Evolutionary conservation across 2,888 invertebrate species (phyloP).

Genomic region (Omphaloscelis lunosa): DNA sequence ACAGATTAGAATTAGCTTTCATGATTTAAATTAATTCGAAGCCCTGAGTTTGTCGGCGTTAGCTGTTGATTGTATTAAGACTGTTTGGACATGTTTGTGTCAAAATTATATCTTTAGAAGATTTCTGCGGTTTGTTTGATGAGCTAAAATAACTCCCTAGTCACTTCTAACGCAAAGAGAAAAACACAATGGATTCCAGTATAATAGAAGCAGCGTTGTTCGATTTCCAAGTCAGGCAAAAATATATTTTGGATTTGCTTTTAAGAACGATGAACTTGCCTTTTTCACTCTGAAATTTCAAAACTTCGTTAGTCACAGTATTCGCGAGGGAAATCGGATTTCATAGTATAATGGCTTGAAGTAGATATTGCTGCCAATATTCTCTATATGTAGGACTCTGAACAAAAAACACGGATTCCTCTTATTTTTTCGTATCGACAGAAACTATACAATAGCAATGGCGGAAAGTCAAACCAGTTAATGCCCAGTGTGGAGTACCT

Average conservation of each 20-base stretch:
- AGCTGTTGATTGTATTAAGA: neutral
- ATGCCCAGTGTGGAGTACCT: neutral
- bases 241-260: conserved; percentile 17
- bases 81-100: neutral
- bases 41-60: neutral
- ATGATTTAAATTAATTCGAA: conserved; percentile 44
- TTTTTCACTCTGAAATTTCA: conserved; percentile 28
- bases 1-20: conserved; percentile 56
- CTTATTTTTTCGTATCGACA: too few relatives aligned
- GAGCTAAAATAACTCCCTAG: neutral
- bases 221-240: conserved; percentile 2
- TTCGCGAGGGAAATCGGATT: conserved; percentile 50
- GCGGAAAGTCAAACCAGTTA: too few relatives aligned
- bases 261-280: neutral
- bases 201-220: neutral
- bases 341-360: neutral
- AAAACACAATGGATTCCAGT: neutral
- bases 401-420: too few relatives aligned
- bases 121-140: neutral
- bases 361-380: too few relatives aligned
- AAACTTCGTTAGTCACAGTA: conserved; percentile 50
- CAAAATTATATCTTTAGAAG: neutral
- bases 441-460: too few relatives aligned
- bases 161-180: neutral
- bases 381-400: too few relatives aligned